phyloP scores from a whole-genome alignment of 2,797 vertebrate species.

The Phoeniculus purpureus region DNA sequence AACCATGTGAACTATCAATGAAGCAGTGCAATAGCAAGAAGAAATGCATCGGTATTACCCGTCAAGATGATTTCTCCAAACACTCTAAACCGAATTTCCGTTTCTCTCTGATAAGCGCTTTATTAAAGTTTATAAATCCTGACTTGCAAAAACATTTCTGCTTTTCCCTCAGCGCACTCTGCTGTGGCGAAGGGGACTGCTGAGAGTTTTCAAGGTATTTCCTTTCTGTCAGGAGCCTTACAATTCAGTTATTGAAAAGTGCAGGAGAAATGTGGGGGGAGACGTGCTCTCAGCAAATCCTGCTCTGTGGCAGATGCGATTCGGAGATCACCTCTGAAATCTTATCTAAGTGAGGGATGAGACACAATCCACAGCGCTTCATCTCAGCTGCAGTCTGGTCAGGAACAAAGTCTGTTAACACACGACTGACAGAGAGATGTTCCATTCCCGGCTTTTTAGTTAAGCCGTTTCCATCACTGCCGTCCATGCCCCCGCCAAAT shows the following conservation, averaged over 20 bases:
- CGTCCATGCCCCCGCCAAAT: background rate
- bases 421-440: slow-evolving; percentile 46
- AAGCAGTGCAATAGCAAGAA: background rate
- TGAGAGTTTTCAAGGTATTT: slow-evolving; percentile 1
- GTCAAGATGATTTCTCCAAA: slow-evolving; percentile 20
- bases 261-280: slow-evolving; percentile 8
- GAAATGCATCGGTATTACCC: slow-evolving; percentile 30
- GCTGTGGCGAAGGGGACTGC: slow-evolving; percentile 14
- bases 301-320: slow-evolving; percentile 60
- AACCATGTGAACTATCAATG: background rate
- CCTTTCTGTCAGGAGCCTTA: slow-evolving; percentile 11
- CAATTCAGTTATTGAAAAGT: slow-evolving; percentile 50
- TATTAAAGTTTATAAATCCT: slow-evolving; percentile 68
- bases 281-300: slow-evolving; percentile 66
- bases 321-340: slow-evolving; percentile 72
- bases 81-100: background rate
- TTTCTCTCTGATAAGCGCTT: slow-evolving; percentile 19
- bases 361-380: slow-evolving; percentile 57
- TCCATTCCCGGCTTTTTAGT: background rate
- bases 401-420: slow-evolving; percentile 50
- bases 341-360: slow-evolving; percentile 70
- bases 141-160: slow-evolving; percentile 46
- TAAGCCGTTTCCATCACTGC: background rate
- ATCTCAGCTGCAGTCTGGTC: slow-evolving; percentile 24
- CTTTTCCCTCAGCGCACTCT: background rate